Conservation (phyloP, 2,113 vertebrate species). For the Crotophaga sulcirostris region DNA sequence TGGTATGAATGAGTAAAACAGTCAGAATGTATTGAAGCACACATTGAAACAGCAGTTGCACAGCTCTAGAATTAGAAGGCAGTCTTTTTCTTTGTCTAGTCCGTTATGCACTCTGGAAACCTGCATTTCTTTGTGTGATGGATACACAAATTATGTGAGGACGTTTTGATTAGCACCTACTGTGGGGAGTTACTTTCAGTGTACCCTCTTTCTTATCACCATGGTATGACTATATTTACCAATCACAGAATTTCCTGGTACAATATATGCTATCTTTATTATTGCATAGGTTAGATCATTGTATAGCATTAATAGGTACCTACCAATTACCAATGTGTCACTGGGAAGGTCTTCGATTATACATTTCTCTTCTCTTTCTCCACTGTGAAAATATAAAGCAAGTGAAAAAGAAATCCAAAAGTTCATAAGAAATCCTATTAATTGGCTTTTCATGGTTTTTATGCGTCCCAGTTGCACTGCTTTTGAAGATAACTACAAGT, state of each 20-base stretch:
- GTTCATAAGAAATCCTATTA: constrained; percentile 62
- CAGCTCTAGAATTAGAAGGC: background rate
- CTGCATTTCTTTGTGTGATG: background rate
- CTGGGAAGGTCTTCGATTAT: constrained; percentile 89
- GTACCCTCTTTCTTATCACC: background rate
- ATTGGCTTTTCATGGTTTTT: constrained; percentile 37
- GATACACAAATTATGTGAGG: background rate
- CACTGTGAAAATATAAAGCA: constrained; percentile 87
- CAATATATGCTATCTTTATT: background rate
- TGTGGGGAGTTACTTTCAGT: background rate
- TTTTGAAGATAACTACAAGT: background rate
- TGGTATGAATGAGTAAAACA: background rate
- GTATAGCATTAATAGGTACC: background rate
- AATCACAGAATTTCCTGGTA: background rate
- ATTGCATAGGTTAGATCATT: background rate
- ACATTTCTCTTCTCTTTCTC: constrained; percentile 88
- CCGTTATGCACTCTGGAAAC: background rate
- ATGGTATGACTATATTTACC: background rate
- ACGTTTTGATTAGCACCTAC: background rate
- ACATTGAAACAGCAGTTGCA: background rate
- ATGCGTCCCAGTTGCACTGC: background rate
- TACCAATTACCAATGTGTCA: constrained; percentile 85
- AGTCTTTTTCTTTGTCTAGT: background rate
- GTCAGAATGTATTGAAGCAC: background rate
- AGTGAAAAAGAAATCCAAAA: constrained; percentile 68